A percentile compares a stretch with the other conserved stretches of the same genome.
phyloP scores from a whole-genome alignment of 2,797 vertebrate species.

The Spondyliosoma cantharus region DNA sequence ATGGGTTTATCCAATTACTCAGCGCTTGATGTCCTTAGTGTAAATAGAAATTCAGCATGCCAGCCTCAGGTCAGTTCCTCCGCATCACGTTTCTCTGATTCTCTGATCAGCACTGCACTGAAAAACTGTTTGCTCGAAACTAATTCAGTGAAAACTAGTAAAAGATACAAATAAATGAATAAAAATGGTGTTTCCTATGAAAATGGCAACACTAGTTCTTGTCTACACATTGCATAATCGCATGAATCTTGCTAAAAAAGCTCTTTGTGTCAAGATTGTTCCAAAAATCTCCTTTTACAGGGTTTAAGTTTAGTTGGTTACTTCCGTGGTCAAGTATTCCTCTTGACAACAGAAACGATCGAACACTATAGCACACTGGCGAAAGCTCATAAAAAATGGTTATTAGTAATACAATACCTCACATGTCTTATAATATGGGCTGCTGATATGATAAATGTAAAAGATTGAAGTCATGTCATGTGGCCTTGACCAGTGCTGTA shows the following conservation, averaged over 20 bases:
- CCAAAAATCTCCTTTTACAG: no score
- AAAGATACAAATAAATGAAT: not conserved
- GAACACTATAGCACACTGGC: not conserved
- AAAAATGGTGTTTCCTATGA: not conserved
- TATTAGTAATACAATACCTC: not conserved
- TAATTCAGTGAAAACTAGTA: not conserved
- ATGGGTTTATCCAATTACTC: constrained; percentile 38
- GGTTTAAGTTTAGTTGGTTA: not conserved
- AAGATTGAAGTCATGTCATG: not conserved
- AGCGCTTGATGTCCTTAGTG: constrained; percentile 32
- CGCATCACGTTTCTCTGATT: constrained; percentile 34
- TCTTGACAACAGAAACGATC: not conserved
- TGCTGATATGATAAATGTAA: not conserved
- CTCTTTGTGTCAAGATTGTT: no score
- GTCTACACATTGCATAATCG: not conserved
- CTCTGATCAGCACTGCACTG: not conserved
- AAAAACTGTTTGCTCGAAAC: constrained; percentile 3
- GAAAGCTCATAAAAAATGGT: not conserved
- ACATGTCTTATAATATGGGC: not conserved
- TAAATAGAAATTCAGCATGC: constrained; percentile 49
- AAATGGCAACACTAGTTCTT: not conserved
- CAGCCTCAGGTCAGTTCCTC: constrained; percentile 12
- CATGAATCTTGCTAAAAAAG: not conserved
- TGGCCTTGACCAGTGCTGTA: not conserved
- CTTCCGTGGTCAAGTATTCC: no score